Conservation (phyloP, 2,113 vertebrate genomes). For the Clarias batrachus region DNA sequence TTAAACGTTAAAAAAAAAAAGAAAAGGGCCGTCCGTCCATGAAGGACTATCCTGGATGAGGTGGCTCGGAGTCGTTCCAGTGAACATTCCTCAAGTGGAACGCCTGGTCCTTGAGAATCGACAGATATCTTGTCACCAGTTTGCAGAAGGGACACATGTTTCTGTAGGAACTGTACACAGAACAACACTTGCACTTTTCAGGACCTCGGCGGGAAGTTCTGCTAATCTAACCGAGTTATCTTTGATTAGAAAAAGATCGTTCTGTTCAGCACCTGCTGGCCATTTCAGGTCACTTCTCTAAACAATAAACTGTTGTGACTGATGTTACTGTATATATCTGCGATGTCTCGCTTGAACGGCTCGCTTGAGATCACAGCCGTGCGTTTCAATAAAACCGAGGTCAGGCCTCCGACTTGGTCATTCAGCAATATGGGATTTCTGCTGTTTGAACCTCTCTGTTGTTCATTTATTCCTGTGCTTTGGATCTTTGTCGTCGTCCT, state of each 20-base stretch:
- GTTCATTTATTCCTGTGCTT: constrained; percentile 21
- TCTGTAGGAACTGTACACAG: too few relatives aligned
- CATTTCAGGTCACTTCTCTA: neutral
- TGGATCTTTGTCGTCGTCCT: constrained; percentile 31
- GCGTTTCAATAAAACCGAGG: neutral
- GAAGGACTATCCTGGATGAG: too few relatives aligned
- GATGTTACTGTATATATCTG: constrained; percentile 8
- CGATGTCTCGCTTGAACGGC: neutral
- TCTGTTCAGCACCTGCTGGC: neutral
- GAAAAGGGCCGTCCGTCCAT: too few relatives aligned
- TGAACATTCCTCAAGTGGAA: too few relatives aligned
- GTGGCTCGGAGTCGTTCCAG: too few relatives aligned
- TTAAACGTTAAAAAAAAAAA: too few relatives aligned
- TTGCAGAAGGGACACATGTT: too few relatives aligned
- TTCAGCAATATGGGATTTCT: constrained; percentile 1
- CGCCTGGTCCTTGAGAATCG: too few relatives aligned
- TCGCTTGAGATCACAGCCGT: constrained; percentile 11
- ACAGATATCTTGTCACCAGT: too few relatives aligned
- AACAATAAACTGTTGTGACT: constrained; percentile 19
- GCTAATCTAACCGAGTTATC: neutral
- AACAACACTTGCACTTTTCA: too few relatives aligned
- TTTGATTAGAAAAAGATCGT: neutral
- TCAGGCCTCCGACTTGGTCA: constrained; percentile 23
- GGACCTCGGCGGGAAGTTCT: neutral
- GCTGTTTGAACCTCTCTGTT: constrained; percentile 22